Base-by-base conservation (phyloP, 1,140 invertebrate species). In the Orius insidiosus region DNA sequence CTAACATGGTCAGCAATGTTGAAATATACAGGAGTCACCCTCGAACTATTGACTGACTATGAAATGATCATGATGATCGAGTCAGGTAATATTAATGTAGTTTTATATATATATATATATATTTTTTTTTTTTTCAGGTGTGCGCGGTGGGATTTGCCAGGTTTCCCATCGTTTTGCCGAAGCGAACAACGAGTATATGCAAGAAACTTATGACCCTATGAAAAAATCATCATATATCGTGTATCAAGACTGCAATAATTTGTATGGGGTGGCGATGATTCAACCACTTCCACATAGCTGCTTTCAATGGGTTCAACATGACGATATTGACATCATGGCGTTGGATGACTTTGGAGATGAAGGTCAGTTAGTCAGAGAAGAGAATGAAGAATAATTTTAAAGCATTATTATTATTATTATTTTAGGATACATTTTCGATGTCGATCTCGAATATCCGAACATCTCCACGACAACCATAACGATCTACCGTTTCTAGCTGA, bases 401-500 rank as follows among this genome's bases (percentile, higher is more conserved):
- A 50, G 0, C 52, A 30, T 6, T 3, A 1, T n/a, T 45, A 4
- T 24, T 24, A 4, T 24, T 24, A 24, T 24, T 24, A 9, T 11
- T n/a, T 36, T 5, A 11, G 50, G 52, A 0, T 54, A 59, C 58
- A 59, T 56, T 63, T 61, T 53, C 11, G 58, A 45, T 19, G 50
- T 49, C 4, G 50, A 52, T 47, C 13, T 54, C 6, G 37, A 44
- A 2, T 52, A 52, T 44, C 56, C 59, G 14, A 46, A 51, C 36
- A 51, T 7, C 34, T 62, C 8, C 54, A 60, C 37, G 45, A 58
- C 18, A 1, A n/a, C 14, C 61, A 66, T 52, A 58, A 55, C 46
- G 63, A 63, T 51, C 53, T 63, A 33, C 62, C 64, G 13, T 55
- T 68, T 15, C 56, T 55, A 45, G 58, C 63, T 33, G 57, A 65